phyloP scores from a whole-genome alignment of 2,113 vertebrate species.

The Bos indicus region DNA sequence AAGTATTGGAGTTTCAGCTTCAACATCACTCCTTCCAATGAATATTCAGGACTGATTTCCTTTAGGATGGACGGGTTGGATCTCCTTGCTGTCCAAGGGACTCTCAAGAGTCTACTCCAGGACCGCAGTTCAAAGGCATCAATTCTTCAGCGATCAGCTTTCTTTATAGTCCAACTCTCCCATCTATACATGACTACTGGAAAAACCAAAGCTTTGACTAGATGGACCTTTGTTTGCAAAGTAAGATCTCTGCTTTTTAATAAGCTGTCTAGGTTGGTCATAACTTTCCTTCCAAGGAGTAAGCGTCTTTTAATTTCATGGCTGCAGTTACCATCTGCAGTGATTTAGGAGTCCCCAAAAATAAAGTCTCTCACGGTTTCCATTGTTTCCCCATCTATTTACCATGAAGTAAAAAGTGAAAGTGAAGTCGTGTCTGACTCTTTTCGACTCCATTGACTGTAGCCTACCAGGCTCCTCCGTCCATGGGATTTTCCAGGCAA shows the following conservation, averaged over 20 bases:
- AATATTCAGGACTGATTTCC: background rate
- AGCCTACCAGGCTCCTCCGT: too few species aligned
- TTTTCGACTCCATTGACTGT: too few species aligned
- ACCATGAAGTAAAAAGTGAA: background rate
- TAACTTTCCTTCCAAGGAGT: background rate
- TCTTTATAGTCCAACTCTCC: background rate
- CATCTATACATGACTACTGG: background rate
- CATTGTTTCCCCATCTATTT: background rate
- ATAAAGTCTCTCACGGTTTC: background rate
- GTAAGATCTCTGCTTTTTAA: background rate
- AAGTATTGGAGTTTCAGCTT: background rate
- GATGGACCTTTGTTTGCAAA: background rate
- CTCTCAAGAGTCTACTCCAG: background rate
- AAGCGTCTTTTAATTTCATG: background rate
- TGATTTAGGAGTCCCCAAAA: background rate
- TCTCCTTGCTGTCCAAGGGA: background rate
- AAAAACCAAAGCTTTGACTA: background rate
- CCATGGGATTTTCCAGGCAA: too few species aligned
- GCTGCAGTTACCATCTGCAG: background rate
- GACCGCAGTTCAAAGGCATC: background rate
- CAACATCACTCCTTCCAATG: background rate
- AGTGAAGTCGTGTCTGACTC: too few species aligned
- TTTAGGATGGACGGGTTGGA: background rate
- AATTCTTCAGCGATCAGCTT: rapidly evolving
- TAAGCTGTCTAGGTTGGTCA: background rate